Evolutionary conservation across 1,140 invertebrate species (phyloP).

Genomic region (Orussus abietinus): DNA sequence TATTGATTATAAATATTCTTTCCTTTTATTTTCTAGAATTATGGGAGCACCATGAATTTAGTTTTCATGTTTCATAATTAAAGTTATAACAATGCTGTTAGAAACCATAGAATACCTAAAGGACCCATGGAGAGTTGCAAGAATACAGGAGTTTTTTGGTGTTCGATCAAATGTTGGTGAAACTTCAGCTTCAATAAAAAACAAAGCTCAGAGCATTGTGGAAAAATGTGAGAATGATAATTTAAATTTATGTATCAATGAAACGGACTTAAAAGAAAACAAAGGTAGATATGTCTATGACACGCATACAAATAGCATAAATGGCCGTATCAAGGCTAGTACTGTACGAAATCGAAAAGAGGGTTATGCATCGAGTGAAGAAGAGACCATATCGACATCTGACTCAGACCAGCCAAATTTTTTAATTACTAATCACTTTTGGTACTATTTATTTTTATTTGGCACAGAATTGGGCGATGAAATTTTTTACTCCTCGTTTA

Average conservation of each 20-base stretch:
- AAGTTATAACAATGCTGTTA: slow-evolving; percentile 31
- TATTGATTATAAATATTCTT: too few species aligned
- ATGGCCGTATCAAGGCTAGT: slow-evolving; percentile 41
- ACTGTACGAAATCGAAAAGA: slow-evolving; percentile 33
- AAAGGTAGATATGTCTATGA: slow-evolving; percentile 32
- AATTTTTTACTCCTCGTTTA: slow-evolving; percentile 81
- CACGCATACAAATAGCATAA: slow-evolving; percentile 37
- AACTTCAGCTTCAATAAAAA: slow-evolving; percentile 23
- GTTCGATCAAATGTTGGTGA: slow-evolving; percentile 50
- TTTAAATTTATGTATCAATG: too few species aligned
- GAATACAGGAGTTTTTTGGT: slow-evolving; percentile 71
- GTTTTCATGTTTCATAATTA: too few species aligned
- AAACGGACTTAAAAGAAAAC: too few species aligned
- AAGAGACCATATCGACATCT: slow-evolving; percentile 8
- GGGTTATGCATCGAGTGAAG: slow-evolving; percentile 16
- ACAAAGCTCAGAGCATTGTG: slow-evolving; percentile 32
- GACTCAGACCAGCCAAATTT: slow-evolving; percentile 26
- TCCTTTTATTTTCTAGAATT: too few species aligned
- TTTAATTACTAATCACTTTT: slow-evolving; percentile 73
- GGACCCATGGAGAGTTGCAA: slow-evolving; percentile 64
- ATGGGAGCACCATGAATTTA: too few species aligned
- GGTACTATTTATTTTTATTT: slow-evolving; percentile 82
- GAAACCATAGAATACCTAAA: slow-evolving; percentile 60
- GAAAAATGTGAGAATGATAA: slow-evolving; percentile 34
- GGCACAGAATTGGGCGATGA: slow-evolving; percentile 85